Percentiles rank a stretch among this genome's conserved stretches.
Evolutionary conservation across 2,797 vertebrate species (phyloP).

Genomic region (Acropternis orthonyx): DNA sequence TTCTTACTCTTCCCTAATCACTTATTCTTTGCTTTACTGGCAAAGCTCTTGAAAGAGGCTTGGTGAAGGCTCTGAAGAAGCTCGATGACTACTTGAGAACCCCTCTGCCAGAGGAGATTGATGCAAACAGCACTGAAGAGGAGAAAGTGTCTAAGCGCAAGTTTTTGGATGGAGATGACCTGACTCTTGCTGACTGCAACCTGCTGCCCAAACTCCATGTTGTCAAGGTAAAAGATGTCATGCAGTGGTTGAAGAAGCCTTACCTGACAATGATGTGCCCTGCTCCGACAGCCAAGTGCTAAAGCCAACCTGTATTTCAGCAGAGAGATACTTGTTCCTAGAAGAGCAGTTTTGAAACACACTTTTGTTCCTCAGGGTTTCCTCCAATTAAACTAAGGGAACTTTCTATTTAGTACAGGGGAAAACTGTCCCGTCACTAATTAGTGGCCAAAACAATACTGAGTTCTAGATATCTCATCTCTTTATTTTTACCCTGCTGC

Average conservation of each 20-base stretch:
- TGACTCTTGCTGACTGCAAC: conserved; percentile 97
- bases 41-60: conserved; percentile 86
- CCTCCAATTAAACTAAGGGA: neutral
- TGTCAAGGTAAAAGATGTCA: conserved; percentile 84
- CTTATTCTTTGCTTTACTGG: neutral
- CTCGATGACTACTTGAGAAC: conserved; percentile 90
- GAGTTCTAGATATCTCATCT: neutral
- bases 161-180: conserved; percentile 92
- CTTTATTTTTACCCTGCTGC: neutral
- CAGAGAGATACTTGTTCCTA: neutral
- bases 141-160: conserved; percentile 85
- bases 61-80: conserved; percentile 88
- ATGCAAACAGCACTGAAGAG: conserved; percentile 82
- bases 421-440: neutral
- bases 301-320: neutral
- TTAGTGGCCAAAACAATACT: neutral
- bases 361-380: neutral
- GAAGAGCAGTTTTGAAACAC: neutral
- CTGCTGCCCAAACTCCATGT: conserved; percentile 97
- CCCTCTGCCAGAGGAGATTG: conserved; percentile 89
- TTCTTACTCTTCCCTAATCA: neutral
- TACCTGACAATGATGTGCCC: neutral
- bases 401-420: neutral
- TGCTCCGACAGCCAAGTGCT: neutral
- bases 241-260: neutral